These are phyloP conservation scores for Acromyrmex heyeri DNA, from an alignment of 1,140 invertebrate genomes.

Conservation along the genomic window DNA sequence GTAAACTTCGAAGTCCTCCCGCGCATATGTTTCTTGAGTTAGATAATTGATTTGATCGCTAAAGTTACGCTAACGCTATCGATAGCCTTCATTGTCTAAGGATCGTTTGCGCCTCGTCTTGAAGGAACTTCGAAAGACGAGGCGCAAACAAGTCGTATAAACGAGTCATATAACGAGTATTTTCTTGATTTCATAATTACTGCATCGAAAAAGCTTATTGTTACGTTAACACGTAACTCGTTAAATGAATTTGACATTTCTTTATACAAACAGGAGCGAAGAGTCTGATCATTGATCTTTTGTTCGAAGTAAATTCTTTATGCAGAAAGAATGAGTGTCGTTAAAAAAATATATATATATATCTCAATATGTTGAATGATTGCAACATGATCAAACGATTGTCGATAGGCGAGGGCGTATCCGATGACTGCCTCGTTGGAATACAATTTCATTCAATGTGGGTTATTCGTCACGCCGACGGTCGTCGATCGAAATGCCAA, in stretches of 20 bases:
- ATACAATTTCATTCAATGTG: constrained; percentile 48
- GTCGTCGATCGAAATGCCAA: constrained; percentile 23
- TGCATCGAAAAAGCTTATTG: not conserved
- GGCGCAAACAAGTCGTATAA: not conserved
- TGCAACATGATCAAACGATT: constrained; percentile 18
- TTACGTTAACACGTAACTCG: not conserved
- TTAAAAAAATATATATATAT: not conserved
- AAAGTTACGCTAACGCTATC: not conserved
- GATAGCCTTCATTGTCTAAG: not conserved
- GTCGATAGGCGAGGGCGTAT: constrained; percentile 29
- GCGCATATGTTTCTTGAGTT: not conserved
- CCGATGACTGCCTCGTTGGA: constrained; percentile 29
- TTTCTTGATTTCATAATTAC: not conserved
- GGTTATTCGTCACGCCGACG: constrained; percentile 24
- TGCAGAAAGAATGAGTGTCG: not conserved
- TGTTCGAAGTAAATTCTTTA: not conserved
- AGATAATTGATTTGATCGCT: constrained; percentile 20
- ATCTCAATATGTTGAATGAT: constrained; percentile 8
- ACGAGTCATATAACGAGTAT: not conserved
- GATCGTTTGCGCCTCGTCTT: too few relatives aligned
- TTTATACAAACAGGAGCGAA: not conserved
- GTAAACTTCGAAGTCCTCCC: not conserved
- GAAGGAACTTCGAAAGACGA: not conserved
- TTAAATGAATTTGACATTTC: constrained; percentile 8
- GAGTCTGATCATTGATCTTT: not conserved